Evolutionary conservation across 1,140 invertebrate genomes (phyloP).

Genomic region (Drosophila mauritiana): DNA sequence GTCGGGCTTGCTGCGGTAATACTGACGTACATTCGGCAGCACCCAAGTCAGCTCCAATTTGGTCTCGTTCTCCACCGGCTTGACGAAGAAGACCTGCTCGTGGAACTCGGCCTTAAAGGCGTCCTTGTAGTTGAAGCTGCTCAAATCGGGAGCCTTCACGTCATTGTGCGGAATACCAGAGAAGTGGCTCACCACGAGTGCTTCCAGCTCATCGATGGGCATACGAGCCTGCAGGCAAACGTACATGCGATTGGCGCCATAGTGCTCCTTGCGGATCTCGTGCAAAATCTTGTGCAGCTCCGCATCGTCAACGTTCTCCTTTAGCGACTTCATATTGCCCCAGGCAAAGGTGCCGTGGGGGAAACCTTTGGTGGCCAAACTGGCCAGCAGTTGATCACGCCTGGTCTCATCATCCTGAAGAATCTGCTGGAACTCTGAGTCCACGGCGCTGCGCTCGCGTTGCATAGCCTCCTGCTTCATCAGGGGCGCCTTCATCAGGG

Average conservation of each 20-base stretch:
- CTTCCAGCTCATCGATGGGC: constrained; percentile 90
- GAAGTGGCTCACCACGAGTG: constrained; percentile 87
- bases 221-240: constrained; percentile 92
- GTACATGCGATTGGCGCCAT: constrained; percentile 95
- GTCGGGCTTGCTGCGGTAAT: constrained; percentile 91
- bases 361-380: constrained; percentile 88
- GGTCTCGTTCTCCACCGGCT: constrained; percentile 89
- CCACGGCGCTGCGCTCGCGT: constrained; percentile 95
- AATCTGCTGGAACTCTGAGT: constrained; percentile 88
- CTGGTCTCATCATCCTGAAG: constrained; percentile 74
- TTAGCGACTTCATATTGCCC: constrained; percentile 93
- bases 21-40: constrained; percentile 88
- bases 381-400: constrained; percentile 89
- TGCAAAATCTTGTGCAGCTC: constrained; percentile 89
- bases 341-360: constrained; percentile 93
- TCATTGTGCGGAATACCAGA: constrained; percentile 88
- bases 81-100: constrained; percentile 90
- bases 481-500: constrained; percentile 95
- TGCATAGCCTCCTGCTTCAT: constrained; percentile 94
- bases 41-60: constrained; percentile 92
- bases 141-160: constrained; percentile 87
- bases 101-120: constrained; percentile 89
- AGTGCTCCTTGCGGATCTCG: constrained; percentile 92
- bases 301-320: constrained; percentile 88
- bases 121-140: constrained; percentile 77